phyloP scores from a whole-genome alignment of 37 sponge, comb jelly and placozoan species.

The Chondrosia reniformis region DNA sequence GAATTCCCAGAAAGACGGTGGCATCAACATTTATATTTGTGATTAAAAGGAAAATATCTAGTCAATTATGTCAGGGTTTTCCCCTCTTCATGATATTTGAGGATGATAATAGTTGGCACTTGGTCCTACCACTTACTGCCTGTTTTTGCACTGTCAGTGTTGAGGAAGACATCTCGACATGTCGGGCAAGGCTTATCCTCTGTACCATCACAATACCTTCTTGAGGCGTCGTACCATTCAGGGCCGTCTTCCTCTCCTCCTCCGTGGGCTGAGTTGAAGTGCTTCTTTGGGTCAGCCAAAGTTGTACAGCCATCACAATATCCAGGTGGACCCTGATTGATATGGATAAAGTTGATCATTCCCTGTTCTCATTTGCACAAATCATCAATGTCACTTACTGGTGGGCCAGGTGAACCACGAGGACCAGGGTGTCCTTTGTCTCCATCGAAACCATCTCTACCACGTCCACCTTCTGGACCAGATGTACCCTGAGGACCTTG shows the following conservation, averaged over 20 bases:
- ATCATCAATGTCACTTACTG: slow-evolving; percentile 20
- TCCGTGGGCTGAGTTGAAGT: not conserved
- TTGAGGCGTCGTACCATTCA: not conserved
- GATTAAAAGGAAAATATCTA: no score
- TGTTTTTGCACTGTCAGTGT: no score
- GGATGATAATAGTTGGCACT: no score
- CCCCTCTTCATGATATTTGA: no score
- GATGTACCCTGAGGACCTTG: slow-evolving; percentile 13
- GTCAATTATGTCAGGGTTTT: no score
- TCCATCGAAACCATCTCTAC: slow-evolving; percentile 26
- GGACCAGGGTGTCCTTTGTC: slow-evolving; percentile 59
- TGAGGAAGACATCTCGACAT: slow-evolving; percentile 4
- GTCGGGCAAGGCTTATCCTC: slow-evolving; percentile 13
- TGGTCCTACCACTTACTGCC: no score
- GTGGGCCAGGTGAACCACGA: slow-evolving; percentile 48
- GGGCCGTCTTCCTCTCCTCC: not conserved
- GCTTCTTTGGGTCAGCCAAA: slow-evolving; percentile 18
- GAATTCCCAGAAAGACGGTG: no score
- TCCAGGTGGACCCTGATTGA: slow-evolving; percentile 2
- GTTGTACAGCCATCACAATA: slow-evolving; percentile 17
- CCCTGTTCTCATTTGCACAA: not conserved
- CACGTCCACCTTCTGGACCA: slow-evolving; percentile 17
- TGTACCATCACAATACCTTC: slow-evolving; percentile 6
- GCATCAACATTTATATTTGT: no score
- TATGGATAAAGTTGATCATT: not conserved